Percentiles rank a stretch among this genome's conserved stretches.
Evolutionary conservation across 92 coral and sea anemone genomes (phyloP).

Genomic region (Umimayanthus kanabou): DNA sequence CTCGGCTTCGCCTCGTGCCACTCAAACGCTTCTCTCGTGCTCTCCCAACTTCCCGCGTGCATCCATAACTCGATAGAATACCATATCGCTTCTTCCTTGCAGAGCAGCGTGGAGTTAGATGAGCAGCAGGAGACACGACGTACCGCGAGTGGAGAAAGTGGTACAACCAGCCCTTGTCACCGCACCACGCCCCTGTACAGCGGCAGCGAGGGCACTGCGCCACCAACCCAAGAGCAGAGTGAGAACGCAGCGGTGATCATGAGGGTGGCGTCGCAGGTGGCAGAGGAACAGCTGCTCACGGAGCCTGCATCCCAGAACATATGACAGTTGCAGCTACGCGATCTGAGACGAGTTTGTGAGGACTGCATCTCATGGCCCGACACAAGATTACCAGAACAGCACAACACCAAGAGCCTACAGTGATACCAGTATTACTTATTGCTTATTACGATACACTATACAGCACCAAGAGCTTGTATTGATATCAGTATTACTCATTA

Average conservation of each 20-base stretch:
- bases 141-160: not conserved
- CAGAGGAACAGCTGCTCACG: not conserved
- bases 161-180: not conserved
- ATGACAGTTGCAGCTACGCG: conserved; percentile 87
- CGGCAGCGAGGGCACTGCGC: not conserved
- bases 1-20: too few species aligned
- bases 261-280: conserved; percentile 16
- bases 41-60: too few species aligned
- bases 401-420: not conserved
- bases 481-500: not conserved
- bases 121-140: not conserved
- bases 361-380: conserved; percentile 76
- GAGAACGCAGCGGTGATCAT: conserved; percentile 4
- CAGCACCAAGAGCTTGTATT: not conserved
- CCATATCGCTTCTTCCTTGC: not conserved
- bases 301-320: conserved; percentile 40
- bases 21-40: too few species aligned
- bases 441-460: not conserved
- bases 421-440: not conserved
- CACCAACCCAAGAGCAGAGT: not conserved
- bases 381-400: conserved; percentile 43
- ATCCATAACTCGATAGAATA: too few species aligned
- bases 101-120: not conserved
- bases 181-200: not conserved
- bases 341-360: conserved; percentile 71